phyloP scores from a whole-genome alignment of 2,113 vertebrate species.

The Physeter macrocephalus region DNA sequence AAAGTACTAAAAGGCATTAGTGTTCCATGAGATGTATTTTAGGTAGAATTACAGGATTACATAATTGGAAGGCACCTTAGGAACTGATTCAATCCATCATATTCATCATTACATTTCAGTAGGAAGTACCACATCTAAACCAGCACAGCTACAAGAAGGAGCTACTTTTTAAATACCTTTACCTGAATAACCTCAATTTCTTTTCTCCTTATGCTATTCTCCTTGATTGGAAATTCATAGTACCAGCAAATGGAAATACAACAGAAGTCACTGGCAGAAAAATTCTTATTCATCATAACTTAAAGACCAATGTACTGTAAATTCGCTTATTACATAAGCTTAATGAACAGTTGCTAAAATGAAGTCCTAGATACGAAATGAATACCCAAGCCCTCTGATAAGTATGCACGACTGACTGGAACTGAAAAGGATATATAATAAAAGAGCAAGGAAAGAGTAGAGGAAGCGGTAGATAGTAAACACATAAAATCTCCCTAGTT shows the following conservation, averaged over 20 bases:
- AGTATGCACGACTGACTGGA: background rate
- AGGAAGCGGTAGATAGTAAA: background rate
- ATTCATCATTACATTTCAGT: background rate
- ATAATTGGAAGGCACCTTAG: background rate
- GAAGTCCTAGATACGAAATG: background rate
- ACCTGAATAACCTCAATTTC: background rate
- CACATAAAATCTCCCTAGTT: background rate
- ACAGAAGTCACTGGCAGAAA: background rate
- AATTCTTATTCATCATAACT: background rate
- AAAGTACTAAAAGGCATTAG: background rate
- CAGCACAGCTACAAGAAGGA: background rate
- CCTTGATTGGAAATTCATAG: background rate
- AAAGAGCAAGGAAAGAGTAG: background rate
- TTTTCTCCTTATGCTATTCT: background rate
- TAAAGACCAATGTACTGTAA: background rate
- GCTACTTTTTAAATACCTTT: background rate
- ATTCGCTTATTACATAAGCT: background rate
- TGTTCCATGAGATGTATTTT: background rate
- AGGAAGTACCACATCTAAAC: background rate
- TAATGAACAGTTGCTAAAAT: background rate
- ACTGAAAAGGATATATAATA: background rate
- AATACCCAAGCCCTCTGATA: background rate
- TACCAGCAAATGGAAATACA: conserved; percentile 4
- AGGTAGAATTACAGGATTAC: background rate
- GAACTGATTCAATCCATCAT: background rate